Evolutionary conservation across 2,888 invertebrate genomes (phyloP).

Genomic region (Drosophila subsilvestris): DNA sequence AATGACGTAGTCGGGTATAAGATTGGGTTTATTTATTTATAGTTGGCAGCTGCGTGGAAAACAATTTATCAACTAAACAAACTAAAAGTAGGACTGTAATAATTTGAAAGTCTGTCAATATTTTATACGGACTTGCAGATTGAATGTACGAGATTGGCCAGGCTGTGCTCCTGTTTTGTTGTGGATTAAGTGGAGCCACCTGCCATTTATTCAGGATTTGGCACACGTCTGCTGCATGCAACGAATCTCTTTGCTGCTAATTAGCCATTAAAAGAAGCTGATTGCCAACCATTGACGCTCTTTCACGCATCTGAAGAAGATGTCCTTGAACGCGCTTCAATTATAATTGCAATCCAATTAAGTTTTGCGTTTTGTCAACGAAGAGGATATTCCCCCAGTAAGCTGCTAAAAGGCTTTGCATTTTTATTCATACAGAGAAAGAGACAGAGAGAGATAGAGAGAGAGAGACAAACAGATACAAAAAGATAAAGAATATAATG

Average conservation of each 20-base stretch:
- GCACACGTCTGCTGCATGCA: too few relatives aligned
- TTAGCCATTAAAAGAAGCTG: neutral
- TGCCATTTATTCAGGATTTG: too few relatives aligned
- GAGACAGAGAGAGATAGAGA: conserved; percentile 1
- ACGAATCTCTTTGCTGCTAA: neutral
- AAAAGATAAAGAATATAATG: conserved; percentile 24
- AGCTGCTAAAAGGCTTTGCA: conserved; percentile 30
- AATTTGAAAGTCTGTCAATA: neutral
- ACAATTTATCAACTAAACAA: neutral
- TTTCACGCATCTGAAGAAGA: neutral
- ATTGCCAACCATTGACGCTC: neutral
- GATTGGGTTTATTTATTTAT: conserved; percentile 27
- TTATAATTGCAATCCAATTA: conserved; percentile 14
- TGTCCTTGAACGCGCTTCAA: neutral
- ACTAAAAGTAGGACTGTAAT: neutral
- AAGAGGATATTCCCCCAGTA: neutral
- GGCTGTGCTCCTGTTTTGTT: too few relatives aligned
- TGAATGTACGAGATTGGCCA: too few relatives aligned
- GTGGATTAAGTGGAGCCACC: too few relatives aligned
- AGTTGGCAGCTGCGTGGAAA: neutral
- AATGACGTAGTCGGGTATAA: conserved; percentile 26
- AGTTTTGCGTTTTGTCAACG: conserved; percentile 9
- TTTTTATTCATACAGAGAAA: conserved; percentile 29
- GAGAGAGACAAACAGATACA: neutral
- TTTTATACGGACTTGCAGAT: neutral